Conservation (phyloP, 2,888 invertebrate species). For the Thalpophila matura region DNA sequence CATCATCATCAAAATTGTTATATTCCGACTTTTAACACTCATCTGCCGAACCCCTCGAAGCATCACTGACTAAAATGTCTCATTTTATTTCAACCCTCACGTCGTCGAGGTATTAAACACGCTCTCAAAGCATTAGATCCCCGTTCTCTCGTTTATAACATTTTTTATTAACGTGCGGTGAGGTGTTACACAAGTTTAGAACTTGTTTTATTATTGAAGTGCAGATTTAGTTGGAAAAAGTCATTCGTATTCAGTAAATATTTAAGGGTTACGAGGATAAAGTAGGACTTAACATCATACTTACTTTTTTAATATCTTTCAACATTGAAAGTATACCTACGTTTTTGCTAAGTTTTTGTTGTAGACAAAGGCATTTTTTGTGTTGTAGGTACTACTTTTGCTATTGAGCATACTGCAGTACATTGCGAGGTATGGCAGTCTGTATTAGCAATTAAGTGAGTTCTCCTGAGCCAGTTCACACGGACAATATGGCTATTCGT, state of each 20-base stretch:
- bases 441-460: too few species aligned
- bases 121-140: slow-evolving; percentile 31
- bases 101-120: slow-evolving; percentile 36
- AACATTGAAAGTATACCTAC: too few species aligned
- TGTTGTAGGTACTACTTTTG: too few species aligned
- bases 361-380: too few species aligned
- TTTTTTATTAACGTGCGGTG: slow-evolving; percentile 26
- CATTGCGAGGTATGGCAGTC: too few species aligned
- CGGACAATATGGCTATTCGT: too few species aligned
- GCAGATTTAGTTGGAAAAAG: slow-evolving; percentile 1
- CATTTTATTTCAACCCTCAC: slow-evolving; percentile 26
- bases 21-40: too few species aligned
- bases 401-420: too few species aligned
- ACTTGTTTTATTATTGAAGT: slow-evolving; percentile 7
- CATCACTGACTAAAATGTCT: slow-evolving; percentile 1
- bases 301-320: too few species aligned
- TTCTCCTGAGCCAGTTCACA: too few species aligned
- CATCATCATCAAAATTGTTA: too few species aligned
- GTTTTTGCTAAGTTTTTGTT: too few species aligned
- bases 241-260: not conserved
- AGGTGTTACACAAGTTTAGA: not conserved
- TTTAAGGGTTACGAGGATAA: not conserved
- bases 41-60: not conserved
- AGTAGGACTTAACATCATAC: not conserved
- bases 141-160: slow-evolving; percentile 20